A percentile compares a stretch with the other conserved stretches of the same genome.
Conservation (phyloP, 1,140 invertebrate genomes). For the Platorchestia sp. region DNA sequence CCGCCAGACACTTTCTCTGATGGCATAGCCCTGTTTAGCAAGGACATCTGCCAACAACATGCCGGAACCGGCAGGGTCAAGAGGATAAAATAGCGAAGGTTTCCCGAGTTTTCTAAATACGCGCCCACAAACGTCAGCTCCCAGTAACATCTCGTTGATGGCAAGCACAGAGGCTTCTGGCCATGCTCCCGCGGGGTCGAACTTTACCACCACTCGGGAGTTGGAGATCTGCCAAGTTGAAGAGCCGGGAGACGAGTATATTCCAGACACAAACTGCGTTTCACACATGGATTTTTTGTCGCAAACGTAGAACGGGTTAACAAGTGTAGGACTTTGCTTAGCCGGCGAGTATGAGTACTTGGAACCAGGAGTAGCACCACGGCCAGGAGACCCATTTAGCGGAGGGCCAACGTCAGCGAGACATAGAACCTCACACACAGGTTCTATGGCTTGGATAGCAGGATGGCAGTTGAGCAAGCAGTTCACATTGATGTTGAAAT, state of each 20-base stretch:
- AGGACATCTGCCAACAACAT: slow-evolving; percentile 5
- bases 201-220: not conserved
- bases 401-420: slow-evolving; percentile 2
- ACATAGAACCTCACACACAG: not conserved
- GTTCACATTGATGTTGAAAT: not conserved
- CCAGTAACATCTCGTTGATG: slow-evolving; percentile 34
- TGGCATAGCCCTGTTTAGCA: not conserved
- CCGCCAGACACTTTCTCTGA: not conserved
- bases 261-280: not conserved
- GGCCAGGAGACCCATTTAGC: not conserved
- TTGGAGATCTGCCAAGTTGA: not conserved
- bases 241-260: not conserved
- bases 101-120: not conserved
- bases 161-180: not conserved
- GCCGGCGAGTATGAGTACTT: not conserved
- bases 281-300: not conserved
- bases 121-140: not conserved
- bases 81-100: slow-evolving; percentile 4
- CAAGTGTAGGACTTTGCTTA: not conserved
- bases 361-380: not conserved
- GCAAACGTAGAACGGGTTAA: not conserved
- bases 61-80: slow-evolving; percentile 31
- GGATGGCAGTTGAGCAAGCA: not conserved
- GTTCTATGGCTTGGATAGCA: not conserved
- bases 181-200: not conserved